A percentile compares a stretch with the other conserved stretches of the same genome.
phyloP scores from a whole-genome alignment of 2,113 vertebrate species.

The Rhadina sibilatrix region DNA sequence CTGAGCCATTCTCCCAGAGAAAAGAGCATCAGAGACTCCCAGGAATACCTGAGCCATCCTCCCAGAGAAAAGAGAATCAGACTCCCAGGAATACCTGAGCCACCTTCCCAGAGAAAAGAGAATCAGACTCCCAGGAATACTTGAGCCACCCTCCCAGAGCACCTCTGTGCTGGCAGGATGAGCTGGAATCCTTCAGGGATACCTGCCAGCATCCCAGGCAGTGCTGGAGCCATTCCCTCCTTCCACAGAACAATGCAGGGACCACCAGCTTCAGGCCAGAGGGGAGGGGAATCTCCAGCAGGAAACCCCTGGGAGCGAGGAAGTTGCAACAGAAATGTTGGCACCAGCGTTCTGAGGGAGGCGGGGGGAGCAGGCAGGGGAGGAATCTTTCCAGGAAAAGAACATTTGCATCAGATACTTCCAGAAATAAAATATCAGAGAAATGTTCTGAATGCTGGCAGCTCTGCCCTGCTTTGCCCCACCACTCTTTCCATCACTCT shows the following conservation, averaged over 20 bases:
- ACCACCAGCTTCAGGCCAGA: neutral
- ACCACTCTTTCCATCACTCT: neutral
- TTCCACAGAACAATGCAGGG: neutral
- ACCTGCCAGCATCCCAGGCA: accelerated
- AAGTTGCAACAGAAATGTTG: slow-evolving; percentile 36
- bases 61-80: too few species aligned
- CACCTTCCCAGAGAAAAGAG: too few species aligned
- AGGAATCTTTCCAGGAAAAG: slow-evolving; percentile 55
- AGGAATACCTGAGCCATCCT: too few species aligned
- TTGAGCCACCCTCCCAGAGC: neutral
- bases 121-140: accelerated
- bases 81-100: too few species aligned
- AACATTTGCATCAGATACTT: slow-evolving; percentile 44
- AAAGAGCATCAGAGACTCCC: too few species aligned
- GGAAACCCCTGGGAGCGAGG: neutral
- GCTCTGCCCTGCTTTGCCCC: neutral
- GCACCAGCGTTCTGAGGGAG: neutral
- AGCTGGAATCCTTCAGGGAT: neutral
- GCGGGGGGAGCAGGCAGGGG: neutral
- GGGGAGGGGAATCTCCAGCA: neutral
- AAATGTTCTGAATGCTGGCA: neutral
- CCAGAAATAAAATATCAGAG: slow-evolving; percentile 43
- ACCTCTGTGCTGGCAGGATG: neutral
- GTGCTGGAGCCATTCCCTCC: neutral
- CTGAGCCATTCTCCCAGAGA: too few species aligned